Conservation (phyloP, 2,888 invertebrate genomes). For the Caprella mutica region DNA sequence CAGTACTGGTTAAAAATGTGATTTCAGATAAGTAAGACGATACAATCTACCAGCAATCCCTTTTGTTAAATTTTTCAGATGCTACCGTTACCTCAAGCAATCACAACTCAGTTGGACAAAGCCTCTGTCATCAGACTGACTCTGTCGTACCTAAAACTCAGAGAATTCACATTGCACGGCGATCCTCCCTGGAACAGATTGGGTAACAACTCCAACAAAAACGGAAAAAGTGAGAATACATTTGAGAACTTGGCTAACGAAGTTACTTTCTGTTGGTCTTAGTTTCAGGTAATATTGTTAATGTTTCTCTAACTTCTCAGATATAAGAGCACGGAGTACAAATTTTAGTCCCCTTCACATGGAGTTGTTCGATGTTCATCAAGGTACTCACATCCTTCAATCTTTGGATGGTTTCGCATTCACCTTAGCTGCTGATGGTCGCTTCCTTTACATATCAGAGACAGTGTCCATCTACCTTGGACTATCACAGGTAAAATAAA, state of each 20-base stretch:
- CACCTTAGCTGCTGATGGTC: slow-evolving; percentile 86
- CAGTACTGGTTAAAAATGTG: too few species aligned
- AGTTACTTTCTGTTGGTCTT: not conserved
- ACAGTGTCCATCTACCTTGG: slow-evolving; percentile 99
- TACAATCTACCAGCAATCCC: too few species aligned
- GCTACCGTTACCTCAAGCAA: slow-evolving; percentile 79
- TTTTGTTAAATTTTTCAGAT: too few species aligned
- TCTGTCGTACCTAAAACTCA: slow-evolving; percentile 85
- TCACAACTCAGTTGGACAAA: slow-evolving; percentile 83
- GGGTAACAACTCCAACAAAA: slow-evolving; percentile 37
- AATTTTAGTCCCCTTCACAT: slow-evolving; percentile 46
- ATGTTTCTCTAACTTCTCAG: too few species aligned
- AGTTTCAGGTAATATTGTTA: too few species aligned
- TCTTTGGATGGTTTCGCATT: slow-evolving; percentile 96
- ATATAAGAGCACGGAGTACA: not conserved
- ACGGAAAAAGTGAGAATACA: slow-evolving; percentile 32
- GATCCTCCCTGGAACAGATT: slow-evolving; percentile 92
- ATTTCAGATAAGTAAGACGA: too few species aligned
- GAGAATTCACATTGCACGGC: slow-evolving; percentile 89
- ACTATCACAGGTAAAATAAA: slow-evolving; percentile 94
- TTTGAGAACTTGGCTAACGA: too few species aligned
- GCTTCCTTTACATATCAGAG: slow-evolving; percentile 98
- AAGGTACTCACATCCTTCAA: slow-evolving; percentile 95
- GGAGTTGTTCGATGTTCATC: slow-evolving; percentile 89
- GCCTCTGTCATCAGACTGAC: slow-evolving; percentile 92